These are phyloP conservation scores for Megaceryle maxima DNA, from an alignment of 2,113 vertebrate species.

Conservation along the genomic window DNA sequence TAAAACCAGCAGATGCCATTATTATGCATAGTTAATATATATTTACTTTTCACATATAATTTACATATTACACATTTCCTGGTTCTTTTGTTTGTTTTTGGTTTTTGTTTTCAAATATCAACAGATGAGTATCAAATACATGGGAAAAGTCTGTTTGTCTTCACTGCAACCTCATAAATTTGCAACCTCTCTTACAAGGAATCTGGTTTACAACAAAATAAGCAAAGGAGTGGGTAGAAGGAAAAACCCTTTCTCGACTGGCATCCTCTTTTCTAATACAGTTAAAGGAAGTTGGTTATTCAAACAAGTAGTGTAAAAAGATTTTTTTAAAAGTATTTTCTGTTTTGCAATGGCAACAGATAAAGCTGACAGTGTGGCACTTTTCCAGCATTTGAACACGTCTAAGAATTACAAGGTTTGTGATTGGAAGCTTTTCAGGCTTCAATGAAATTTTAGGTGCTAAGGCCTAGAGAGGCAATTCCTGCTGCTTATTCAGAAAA, in stretches of 20 bases:
- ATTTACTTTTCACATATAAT: background rate
- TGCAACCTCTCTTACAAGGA: background rate
- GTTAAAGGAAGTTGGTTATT: background rate
- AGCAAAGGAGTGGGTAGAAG: background rate
- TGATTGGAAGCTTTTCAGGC: background rate
- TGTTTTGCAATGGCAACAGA: background rate
- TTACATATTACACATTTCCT: background rate
- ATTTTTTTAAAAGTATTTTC: background rate
- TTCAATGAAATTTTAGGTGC: background rate
- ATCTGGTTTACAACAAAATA: background rate
- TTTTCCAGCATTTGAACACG: background rate
- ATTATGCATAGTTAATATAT: background rate
- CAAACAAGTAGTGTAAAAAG: background rate
- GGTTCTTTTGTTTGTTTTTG: background rate
- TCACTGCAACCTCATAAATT: background rate
- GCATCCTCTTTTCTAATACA: background rate
- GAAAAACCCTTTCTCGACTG: background rate
- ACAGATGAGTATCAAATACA: background rate
- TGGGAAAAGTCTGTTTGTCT: background rate
- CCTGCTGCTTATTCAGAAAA: background rate
- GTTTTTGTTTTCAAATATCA: background rate
- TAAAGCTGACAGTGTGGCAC: background rate
- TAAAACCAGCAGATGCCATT: background rate
- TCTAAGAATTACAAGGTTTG: background rate
- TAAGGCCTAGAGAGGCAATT: background rate